Base-by-base conservation (phyloP, 2,797 vertebrate genomes). In the Furcifer pardalis region DNA sequence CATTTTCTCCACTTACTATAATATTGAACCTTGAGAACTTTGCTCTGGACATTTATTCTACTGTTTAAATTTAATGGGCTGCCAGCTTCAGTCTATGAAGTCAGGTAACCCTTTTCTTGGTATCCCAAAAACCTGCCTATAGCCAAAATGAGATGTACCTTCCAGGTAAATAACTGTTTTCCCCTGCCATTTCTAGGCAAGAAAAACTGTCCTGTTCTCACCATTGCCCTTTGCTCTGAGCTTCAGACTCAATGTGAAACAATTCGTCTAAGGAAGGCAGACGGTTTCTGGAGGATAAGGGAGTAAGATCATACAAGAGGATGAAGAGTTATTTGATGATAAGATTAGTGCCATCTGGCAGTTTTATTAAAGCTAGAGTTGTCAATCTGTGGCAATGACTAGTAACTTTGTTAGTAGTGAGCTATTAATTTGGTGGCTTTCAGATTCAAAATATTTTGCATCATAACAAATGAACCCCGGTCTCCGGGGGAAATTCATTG, bases 221-320 rank as follows among this genome's bases (percentile, higher is more conserved):
- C 23, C 30, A 15, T 69, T 63, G 40, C n/a, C 40, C 60, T 44
- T 27, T 69, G 27, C 32, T 65, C 37, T 77, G 2, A 59, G 46
- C 21, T 77, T 77, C 44, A 15, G 30, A 84, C 23, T 44, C n/a
- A 66, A 49, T 49, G 49, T 49, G 42, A 79, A 44, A 65, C 42
- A 79, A 44, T 82, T 86, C 71, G 9, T 86, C 66, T 63, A 49
- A 81, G 66, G 74, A 69, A 77, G 35, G 74, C 52, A 82, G 66
- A 84, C 77, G 63, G 75, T 44, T 84, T 77, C 74, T 84, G 82
- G 74, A 84, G 77, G 75, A 69, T 77, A 49, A 77, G 77, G 52
- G 63, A 84, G 82, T 77, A 77, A 66, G 63, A 84, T 77, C 74
- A 44, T 60, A 44, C 37, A 77, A 52, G 59, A 21, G 49, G n/a